Evolutionary conservation across 2,888 invertebrate species (phyloP), one percentile per base, ranked within the genome.

Genomic region (Pterostichus madidus): DNA sequence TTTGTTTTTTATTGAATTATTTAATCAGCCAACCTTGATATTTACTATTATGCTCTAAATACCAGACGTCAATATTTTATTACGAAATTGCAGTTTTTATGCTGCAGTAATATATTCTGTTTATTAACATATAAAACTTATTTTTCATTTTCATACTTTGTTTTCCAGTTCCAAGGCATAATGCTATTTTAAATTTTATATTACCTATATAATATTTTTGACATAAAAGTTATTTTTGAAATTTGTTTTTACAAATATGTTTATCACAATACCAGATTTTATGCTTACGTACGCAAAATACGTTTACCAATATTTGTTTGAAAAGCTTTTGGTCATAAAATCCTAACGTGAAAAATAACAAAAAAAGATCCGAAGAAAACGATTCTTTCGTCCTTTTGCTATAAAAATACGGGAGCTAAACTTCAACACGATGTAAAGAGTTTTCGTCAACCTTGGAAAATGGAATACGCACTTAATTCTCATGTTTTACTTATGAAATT

Each of bases 271-370:
- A 1, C 44, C 8, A 44, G 11, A 44, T 44, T 44, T 44, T 44
- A 44, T 11, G 44, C 7, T 4, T 2, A 56, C 59, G 59, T 59
- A 31, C 31, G 11, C 5, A 59, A 59, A 24, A 59, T n/a, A n/a
- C n/a, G n/a, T 59, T 59, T 31, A 31, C n/a, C 64, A 64, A 35
- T 64, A 64, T 35, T 59, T 64, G 64, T 64, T 39, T n/a, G 35
- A 35, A 64, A 64, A 64, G 64, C 64, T 64, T 59, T 64, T 64
- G 32, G 32, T 11, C 64, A 31, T 64, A 64, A 35, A 64, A n/a
- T 64, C 64, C 35, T 5, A 64, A 49, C 49, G 49, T 49, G 31
- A 11, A 61, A 61, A 61, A 61, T 61, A 61, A 61, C 61, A n/a
- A 35, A 64, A 64, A 64, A 64, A 13, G 64, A 2, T 13, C n/a